Evolutionary conservation across 1,140 invertebrate genomes (phyloP).

Genomic region (Manduca sexta): DNA sequence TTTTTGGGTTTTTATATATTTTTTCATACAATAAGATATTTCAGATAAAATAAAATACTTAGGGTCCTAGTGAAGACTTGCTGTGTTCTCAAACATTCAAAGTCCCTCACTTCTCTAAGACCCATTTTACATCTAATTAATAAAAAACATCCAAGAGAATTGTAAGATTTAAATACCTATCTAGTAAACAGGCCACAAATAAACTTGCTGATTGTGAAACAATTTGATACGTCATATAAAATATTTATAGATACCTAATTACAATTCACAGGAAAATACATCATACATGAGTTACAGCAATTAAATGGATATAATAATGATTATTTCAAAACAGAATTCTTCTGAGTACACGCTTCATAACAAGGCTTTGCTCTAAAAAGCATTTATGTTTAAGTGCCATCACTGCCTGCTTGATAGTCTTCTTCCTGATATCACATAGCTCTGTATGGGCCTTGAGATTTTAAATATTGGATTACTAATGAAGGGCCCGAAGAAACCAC

Average conservation of each 20-base stretch:
- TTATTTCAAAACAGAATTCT: slow-evolving; percentile 15
- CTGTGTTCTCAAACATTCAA: not conserved
- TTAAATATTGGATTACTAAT: slow-evolving; percentile 97
- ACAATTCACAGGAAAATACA: slow-evolving; percentile 13
- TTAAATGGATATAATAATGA: slow-evolving; percentile 12
- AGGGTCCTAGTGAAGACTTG: too few species aligned
- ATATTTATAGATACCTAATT: slow-evolving; percentile 7
- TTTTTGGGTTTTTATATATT: slow-evolving; percentile 24
- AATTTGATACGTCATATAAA: slow-evolving; percentile 7
- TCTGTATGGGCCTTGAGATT: slow-evolving; percentile 98
- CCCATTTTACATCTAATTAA: slow-evolving; percentile 19
- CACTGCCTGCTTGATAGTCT: slow-evolving; percentile 34
- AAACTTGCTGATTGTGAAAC: slow-evolving; percentile 5
- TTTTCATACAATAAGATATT: slow-evolving; percentile 13
- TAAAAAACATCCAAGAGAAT: slow-evolving; percentile 21
- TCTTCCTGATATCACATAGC: slow-evolving; percentile 86
- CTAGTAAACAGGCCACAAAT: slow-evolving; percentile 11
- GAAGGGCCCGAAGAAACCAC: slow-evolving; percentile 93
- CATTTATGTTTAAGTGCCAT: slow-evolving; percentile 29
- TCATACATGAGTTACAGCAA: slow-evolving; percentile 13
- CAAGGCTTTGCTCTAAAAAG: slow-evolving; percentile 16
- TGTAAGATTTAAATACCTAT: slow-evolving; percentile 16
- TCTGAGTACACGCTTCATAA: slow-evolving; percentile 29
- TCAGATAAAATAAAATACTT: slow-evolving; percentile 21
- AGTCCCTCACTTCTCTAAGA: not conserved